These are phyloP conservation scores for Panorpa germanica DNA, from an alignment of 2,888 invertebrate genomes.

Conservation along the genomic window DNA sequence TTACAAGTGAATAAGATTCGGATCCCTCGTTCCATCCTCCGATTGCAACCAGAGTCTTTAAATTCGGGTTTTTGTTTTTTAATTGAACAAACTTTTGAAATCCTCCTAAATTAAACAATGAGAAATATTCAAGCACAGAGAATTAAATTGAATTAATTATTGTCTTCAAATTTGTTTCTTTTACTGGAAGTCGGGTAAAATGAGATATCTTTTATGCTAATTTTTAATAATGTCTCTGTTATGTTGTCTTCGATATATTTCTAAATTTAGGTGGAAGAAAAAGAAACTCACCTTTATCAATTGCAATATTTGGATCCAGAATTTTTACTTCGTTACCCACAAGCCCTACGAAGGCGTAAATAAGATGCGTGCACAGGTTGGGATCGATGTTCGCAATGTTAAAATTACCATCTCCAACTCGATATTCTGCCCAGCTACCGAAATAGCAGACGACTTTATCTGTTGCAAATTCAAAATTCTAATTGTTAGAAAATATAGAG, in stretches of 20 bases:
- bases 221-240: too few species aligned
- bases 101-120: slow-evolving; percentile 16
- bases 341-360: slow-evolving; percentile 57
- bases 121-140: not conserved
- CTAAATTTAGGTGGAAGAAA: too few species aligned
- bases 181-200: too few species aligned
- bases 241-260: too few species aligned
- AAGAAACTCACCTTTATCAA: too few species aligned
- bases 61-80: slow-evolving; percentile 21
- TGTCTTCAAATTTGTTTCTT: too few species aligned
- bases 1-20: slow-evolving; percentile 22
- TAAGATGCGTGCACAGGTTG: slow-evolving; percentile 49
- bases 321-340: slow-evolving; percentile 28
- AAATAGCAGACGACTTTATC: slow-evolving; percentile 54
- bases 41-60: slow-evolving; percentile 29
- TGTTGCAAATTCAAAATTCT: too few species aligned
- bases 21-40: slow-evolving; percentile 39
- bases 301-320: slow-evolving; percentile 40
- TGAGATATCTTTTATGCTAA: too few species aligned
- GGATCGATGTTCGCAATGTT: slow-evolving; percentile 45
- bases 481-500: too few species aligned
- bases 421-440: slow-evolving; percentile 57
- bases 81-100: slow-evolving; percentile 23
- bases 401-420: slow-evolving; percentile 41
- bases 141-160: too few species aligned